Conservation (phyloP, 2,797 vertebrate genomes). For the Malacoctenus gilli region DNA sequence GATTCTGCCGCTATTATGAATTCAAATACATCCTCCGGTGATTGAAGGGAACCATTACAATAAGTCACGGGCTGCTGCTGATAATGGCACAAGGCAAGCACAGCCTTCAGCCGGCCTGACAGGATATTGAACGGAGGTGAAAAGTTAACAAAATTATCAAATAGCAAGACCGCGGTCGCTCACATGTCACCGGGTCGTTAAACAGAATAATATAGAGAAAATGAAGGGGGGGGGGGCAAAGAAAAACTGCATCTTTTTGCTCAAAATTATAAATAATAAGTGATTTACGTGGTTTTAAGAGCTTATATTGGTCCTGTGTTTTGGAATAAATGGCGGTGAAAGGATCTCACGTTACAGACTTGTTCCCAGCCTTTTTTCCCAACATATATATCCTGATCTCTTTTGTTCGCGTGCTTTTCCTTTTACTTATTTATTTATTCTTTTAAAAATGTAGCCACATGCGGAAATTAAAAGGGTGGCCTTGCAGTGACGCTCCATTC, state of each 20-base stretch:
- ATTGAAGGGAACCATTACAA: slow-evolving; percentile 79
- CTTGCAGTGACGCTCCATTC: slow-evolving; percentile 17
- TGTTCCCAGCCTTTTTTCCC: not conserved
- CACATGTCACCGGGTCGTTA: slow-evolving; percentile 41
- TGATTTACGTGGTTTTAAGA: too few species aligned
- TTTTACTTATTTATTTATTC: slow-evolving; percentile 12
- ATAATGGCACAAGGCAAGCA: slow-evolving; percentile 66
- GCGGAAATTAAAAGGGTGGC: slow-evolving; percentile 28
- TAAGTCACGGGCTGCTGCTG: slow-evolving; percentile 74
- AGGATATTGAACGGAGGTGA: slow-evolving; percentile 73
- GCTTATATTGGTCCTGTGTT: too few species aligned
- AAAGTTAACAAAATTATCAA: slow-evolving; percentile 77
- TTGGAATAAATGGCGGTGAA: not conserved
- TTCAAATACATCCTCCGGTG: slow-evolving; percentile 75
- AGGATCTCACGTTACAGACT: slow-evolving; percentile 8
- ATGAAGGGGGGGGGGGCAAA: not conserved
- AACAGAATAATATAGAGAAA: slow-evolving; percentile 40
- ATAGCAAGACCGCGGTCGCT: slow-evolving; percentile 43
- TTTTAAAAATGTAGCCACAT: slow-evolving; percentile 16
- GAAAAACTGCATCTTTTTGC: not conserved
- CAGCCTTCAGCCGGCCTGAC: slow-evolving; percentile 64
- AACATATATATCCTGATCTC: not conserved
- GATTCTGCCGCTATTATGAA: slow-evolving; percentile 75
- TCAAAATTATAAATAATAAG: too few species aligned
- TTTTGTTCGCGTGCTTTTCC: slow-evolving; percentile 7